Evolutionary conservation across 1,140 invertebrate species (phyloP), one percentile per base, ranked within the genome.

Genomic region (Psilanteris sp.): DNA sequence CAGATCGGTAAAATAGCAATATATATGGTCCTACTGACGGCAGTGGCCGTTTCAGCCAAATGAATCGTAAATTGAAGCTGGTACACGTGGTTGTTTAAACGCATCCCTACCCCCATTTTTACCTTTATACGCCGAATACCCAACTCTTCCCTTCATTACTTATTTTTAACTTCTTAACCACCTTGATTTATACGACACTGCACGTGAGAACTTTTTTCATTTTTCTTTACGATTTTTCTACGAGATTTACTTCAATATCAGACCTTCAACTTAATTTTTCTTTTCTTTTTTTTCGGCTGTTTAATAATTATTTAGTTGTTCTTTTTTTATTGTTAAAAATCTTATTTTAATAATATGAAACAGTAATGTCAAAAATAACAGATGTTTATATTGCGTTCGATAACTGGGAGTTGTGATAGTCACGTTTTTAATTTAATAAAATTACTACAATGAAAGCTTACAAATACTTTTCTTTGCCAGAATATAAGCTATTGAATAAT

Each of bases 21-120:
- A 83, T 75, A 74, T 86, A 85, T 79, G 81, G 78, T 62, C 67
- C 76, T n/a, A 79, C 79, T 77, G 76, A 77, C 78, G 81, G 79
- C 70, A 76, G 70, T 82, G 81, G 82, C 80, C 81, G 79, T 87
- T 87, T 82, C 79, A 75, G 55, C 82, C 77, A 85, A 86, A 86
- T 86, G 85, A 87, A 87, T 87, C 83, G 81, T 86, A 87, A 87
- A 87, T 86, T 86, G 83, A 81, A 83, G 77, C 77, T 74, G 80
- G 71, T 85, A 83, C 83, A 79, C 78, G 74, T 52, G 31, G 31
- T 77, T 77, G 67, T 50, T 41, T 32, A 55, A 77, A 81, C 82
- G 75, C 83, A 85, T 82, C 80, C 77, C 79, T 57, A 54, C 61
- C 43, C 29, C 59, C 13, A 14, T 39, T 48, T 11, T 46, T 9